Base-by-base conservation (phyloP, 2,888 invertebrate genomes). In the Tipula lateralis region DNA sequence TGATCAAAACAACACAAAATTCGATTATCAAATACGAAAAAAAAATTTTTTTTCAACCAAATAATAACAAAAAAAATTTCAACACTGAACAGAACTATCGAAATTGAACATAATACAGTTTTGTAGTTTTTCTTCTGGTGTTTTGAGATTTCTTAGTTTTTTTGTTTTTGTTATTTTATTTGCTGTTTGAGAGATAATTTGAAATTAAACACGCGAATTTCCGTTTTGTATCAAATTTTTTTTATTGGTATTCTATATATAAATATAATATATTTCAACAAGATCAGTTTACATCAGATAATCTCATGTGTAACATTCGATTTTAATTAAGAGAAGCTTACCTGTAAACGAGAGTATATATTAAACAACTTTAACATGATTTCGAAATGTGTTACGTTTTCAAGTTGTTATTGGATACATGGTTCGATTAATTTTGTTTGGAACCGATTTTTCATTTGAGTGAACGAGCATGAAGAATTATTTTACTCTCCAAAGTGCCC, bases 131-230 rank as follows among this genome's bases (percentile, higher is more conserved):
- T 66, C 66, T 66, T 66, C 66, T 66, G 66, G 66, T 66, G 66
- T 66, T 66, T 24, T 19, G 66, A 24, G 66, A 66, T 66, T 66
- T 66, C 24, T 66, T 44, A 44, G n/a, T 66, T 66, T 66, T 66
- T 66, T 66, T n/a, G n/a, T 66, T 66, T 50, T 50, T 50, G 44
- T 50, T 50, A 24, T 66, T 66, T 66, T 66, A 66, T 66, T 66
- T 66, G 66, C 66, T 66, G 66, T 66, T 66, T 66, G 66, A 66
- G n/a, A n/a, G 66, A 66, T 66, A 66, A 66, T 66, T 66, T 66
- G 66, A 66, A 66, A 66, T 66, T 66, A 66, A 66, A 66, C 66
- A 66, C 66, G 66, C 66, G 66, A 66, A 66, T 66, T 66, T 66
- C 66, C 66, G 66, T 66, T 66, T 66, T 50, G 44, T 50, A 16